Base-by-base conservation (phyloP, 2,797 vertebrate species). In the Sciurus vulgaris region DNA sequence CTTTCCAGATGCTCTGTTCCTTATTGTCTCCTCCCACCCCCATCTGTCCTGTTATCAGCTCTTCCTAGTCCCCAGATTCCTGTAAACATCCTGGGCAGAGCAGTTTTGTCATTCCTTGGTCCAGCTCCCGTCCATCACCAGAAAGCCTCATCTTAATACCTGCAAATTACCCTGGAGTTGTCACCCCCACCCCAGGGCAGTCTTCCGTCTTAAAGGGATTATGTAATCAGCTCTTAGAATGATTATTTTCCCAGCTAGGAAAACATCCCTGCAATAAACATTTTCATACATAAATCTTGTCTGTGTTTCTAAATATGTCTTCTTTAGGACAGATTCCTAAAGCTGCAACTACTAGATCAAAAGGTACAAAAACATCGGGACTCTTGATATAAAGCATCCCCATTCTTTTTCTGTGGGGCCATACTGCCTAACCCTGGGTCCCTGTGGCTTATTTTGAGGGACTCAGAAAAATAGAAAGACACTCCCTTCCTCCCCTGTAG, bases 261-360 rank as follows among this genome's bases (percentile, higher is more conserved):
- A 93, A 74, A 13, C 3, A 83, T 14, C 24, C 26, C 18, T 63
- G 26, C 44, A 56, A 77, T 49, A 86, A 84, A 73, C 65, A 76
- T 72, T 74, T 73, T 79, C 56, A 30, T 8, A 81, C 15, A 30
- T 69, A 77, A 85, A 81, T 49, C 22, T 89, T 73, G 47, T 83
- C 47, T 82, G 20, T 13, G 38, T 89, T 77, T 95, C 72, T 73
- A 61, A 87, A 15, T 79, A 51, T 86, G 70, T 96, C 73, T 72
- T 94, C 38, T 63, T 56, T 33, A 79, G 28, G 15, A 84, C 1
- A 93, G n/a, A 89, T 26, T 56, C 18, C 70, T 76, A n/a, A 24
- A 91, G n/a, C 67, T 81, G 6, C 33, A 93, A 28, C 22, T 38
- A 67, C 33, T 44, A 44, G 28, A 54, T 59, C 35, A 82, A 88